These are phyloP conservation scores for Lates calcarifer DNA, from an alignment of 2,113 vertebrate genomes.

Conservation along the genomic window DNA sequence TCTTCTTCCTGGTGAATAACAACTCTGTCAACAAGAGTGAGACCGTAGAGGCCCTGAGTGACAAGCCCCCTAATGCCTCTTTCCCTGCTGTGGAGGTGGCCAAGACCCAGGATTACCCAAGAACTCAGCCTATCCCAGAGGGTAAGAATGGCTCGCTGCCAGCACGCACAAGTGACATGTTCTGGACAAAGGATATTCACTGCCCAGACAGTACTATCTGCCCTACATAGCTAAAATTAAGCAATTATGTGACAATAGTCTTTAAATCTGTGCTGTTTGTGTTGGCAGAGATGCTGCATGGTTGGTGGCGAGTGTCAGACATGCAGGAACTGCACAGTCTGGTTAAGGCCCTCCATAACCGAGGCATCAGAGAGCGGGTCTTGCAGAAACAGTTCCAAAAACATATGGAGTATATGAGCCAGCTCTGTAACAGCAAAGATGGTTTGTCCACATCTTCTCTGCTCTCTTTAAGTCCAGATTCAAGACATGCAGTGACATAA, in stretches of 20 bases:
- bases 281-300: slow-evolving; percentile 90
- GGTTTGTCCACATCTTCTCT: slow-evolving; percentile 79
- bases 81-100: slow-evolving; percentile 85
- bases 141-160: slow-evolving; percentile 80
- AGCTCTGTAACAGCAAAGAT: slow-evolving; percentile 91
- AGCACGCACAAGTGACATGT: slow-evolving; percentile 10
- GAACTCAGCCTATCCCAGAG: slow-evolving; percentile 91
- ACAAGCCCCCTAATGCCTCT: slow-evolving; percentile 82
- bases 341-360: slow-evolving; percentile 91
- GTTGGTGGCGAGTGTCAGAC: slow-evolving; percentile 96
- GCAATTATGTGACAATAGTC: slow-evolving; percentile 6
- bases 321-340: slow-evolving; percentile 89
- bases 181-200: slow-evolving; percentile 21
- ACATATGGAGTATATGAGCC: slow-evolving; percentile 92
- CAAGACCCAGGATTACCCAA: slow-evolving; percentile 90
- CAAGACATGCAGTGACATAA: background rate
- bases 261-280: slow-evolving; percentile 26
- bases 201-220: slow-evolving; percentile 15
- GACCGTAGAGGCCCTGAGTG: slow-evolving; percentile 83
- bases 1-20: slow-evolving; percentile 85
- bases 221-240: background rate
- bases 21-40: slow-evolving; percentile 87
- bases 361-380: slow-evolving; percentile 93
- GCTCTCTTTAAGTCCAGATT: background rate
- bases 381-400: slow-evolving; percentile 98